Evolutionary conservation across 2,888 invertebrate species (phyloP).

Genomic region (Drosophila pseudotalamancana): DNA sequence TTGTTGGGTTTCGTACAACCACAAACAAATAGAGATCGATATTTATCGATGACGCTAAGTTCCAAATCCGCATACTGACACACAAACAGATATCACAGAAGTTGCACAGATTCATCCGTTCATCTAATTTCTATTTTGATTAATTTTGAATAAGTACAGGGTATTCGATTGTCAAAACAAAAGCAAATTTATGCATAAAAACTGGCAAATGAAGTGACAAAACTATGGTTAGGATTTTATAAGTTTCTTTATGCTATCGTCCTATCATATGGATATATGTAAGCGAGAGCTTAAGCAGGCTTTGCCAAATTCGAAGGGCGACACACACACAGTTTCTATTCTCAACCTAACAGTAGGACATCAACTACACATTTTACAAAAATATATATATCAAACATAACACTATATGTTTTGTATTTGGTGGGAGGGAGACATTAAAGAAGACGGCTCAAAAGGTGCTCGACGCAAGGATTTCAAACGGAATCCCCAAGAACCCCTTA

Average conservation of each 20-base stretch:
- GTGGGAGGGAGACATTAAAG: neutral
- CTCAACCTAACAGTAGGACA: slow-evolving; percentile 17
- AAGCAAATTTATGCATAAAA: slow-evolving; percentile 40
- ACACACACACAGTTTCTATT: slow-evolving; percentile 7
- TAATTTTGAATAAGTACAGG: neutral
- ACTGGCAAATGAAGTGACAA: slow-evolving; percentile 60
- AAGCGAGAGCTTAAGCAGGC: slow-evolving; percentile 62
- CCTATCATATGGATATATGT: slow-evolving; percentile 45
- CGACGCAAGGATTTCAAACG: slow-evolving; percentile 15
- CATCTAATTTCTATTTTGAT: too few relatives aligned
- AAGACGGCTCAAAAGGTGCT: neutral
- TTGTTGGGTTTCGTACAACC: too few relatives aligned
- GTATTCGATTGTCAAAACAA: slow-evolving; percentile 15
- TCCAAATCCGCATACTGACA: too few relatives aligned
- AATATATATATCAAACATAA: slow-evolving; percentile 9
- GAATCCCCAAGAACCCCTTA: slow-evolving; percentile 9
- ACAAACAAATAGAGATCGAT: neutral
- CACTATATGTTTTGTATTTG: slow-evolving; percentile 11
- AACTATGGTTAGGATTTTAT: slow-evolving; percentile 66
- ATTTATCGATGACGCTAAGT: too few relatives aligned
- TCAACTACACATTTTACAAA: slow-evolving; percentile 6
- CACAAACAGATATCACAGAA: too few relatives aligned
- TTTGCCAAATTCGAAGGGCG: slow-evolving; percentile 41
- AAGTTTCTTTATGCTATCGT: slow-evolving; percentile 34
- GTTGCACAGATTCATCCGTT: too few relatives aligned